phyloP scores from a whole-genome alignment of 1,140 invertebrate species.

The Scaptodrosophila lebanonensis region DNA sequence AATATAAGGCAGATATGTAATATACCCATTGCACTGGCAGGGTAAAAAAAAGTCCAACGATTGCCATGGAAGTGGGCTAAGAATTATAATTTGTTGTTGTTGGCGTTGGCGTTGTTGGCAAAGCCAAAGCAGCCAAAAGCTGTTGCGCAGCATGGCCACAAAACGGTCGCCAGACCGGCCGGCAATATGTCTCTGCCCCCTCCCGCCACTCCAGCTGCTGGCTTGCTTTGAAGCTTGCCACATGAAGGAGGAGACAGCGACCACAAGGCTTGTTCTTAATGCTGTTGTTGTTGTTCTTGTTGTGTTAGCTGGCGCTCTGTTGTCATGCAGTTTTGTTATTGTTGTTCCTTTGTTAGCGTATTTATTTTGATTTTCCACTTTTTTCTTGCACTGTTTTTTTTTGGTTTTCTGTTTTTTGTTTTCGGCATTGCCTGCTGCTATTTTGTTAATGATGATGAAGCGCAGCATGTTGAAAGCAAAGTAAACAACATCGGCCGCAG shows the following conservation, averaged over 20 bases:
- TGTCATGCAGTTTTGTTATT: constrained; percentile 19
- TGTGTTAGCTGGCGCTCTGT: constrained; percentile 9
- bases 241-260: constrained; percentile 6
- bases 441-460: constrained; percentile 73
- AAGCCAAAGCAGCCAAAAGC: constrained; percentile 2
- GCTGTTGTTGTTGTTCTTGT: not conserved
- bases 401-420: constrained; percentile 24
- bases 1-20: no score
- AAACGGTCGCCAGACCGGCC: constrained; percentile 29
- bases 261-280: constrained; percentile 16
- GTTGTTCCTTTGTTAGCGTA: constrained; percentile 23
- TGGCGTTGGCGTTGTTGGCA: constrained; percentile 21
- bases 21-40: no score
- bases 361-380: constrained; percentile 65
- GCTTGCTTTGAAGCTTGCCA: constrained; percentile 22
- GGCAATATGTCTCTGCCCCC: no score
- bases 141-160: constrained; percentile 13
- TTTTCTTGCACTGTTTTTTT: constrained; percentile 11
- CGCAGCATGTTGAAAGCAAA: constrained; percentile 67
- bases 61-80: constrained; percentile 29
- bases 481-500: constrained; percentile 45
- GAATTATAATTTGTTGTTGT: constrained; percentile 49
- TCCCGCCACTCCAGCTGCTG: constrained; percentile 22
- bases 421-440: constrained; percentile 27
- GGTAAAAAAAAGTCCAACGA: no score